phyloP scores from a whole-genome alignment of 1,140 invertebrate genomes.

The Frieseomelitta varia region DNA sequence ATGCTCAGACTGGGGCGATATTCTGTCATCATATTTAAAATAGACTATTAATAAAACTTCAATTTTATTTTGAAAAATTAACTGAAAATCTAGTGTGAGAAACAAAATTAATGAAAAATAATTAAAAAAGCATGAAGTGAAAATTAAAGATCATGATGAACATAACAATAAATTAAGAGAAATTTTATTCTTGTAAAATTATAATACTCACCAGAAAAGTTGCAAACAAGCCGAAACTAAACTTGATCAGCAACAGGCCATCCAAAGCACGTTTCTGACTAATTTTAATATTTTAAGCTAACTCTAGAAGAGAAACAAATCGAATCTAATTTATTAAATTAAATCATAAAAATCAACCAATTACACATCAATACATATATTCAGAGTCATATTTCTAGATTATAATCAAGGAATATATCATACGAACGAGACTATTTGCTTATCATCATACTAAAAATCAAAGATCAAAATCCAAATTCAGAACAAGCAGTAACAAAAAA shows the following conservation, averaged over 20 bases:
- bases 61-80: not conserved
- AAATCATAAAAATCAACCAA: not conserved
- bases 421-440: constrained; percentile 71
- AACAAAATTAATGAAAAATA: not conserved
- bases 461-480: constrained; percentile 19
- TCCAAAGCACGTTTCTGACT: constrained; percentile 8
- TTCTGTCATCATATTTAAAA: constrained; percentile 57
- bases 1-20: constrained; percentile 75
- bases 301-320: constrained; percentile 44
- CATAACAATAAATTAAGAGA: not conserved
- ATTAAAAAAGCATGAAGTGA: not conserved
- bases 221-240: constrained; percentile 20
- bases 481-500: not conserved
- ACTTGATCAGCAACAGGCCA: not conserved
- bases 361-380: not conserved
- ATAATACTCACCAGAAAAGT: constrained; percentile 45
- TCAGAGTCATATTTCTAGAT: constrained; percentile 57
- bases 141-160: not conserved
- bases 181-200: not conserved
- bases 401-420: constrained; percentile 68
- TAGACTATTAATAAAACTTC: not conserved
- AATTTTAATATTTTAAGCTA: constrained; percentile 20
- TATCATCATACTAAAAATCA: constrained; percentile 72
- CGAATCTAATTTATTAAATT: not conserved
- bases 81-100: not conserved